These are phyloP conservation scores for Eumerus sabulonum DNA, from an alignment of 2,888 invertebrate genomes.

Conservation along the genomic window DNA sequence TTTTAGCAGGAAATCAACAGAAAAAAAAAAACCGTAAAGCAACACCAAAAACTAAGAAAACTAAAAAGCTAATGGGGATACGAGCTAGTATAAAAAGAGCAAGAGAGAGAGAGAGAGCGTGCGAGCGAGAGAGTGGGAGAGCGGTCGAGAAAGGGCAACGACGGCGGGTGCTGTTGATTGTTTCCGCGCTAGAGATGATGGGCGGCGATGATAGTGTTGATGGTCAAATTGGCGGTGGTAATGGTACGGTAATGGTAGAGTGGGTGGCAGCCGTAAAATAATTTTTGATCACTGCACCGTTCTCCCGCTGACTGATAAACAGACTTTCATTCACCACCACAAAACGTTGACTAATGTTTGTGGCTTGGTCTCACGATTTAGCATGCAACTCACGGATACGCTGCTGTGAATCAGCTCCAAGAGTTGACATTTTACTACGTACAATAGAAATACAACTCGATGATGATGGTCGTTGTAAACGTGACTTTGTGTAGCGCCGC, in stretches of 20 bases:
- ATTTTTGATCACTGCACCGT: conserved; percentile 60
- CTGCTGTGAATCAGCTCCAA: conserved; percentile 59
- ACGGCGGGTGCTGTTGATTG: neutral
- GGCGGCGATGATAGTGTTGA: neutral
- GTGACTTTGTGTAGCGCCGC: conserved; percentile 60
- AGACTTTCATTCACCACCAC: conserved; percentile 68
- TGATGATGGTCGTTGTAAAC: conserved; percentile 65
- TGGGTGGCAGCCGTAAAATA: conserved; percentile 59
- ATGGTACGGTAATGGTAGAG: conserved; percentile 4
- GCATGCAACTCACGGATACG: conserved; percentile 67
- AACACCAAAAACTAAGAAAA: too few relatives aligned
- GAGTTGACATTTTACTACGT: conserved; percentile 69
- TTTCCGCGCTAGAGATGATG: conserved; percentile 6
- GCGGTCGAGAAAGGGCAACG: neutral
- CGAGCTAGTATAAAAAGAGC: too few relatives aligned
- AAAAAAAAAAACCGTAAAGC: too few relatives aligned
- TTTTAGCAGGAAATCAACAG: too few relatives aligned
- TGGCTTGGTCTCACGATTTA: conserved; percentile 61
- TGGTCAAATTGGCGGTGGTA: conserved; percentile 39
- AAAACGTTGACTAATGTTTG: conserved; percentile 59
- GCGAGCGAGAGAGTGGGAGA: too few relatives aligned
- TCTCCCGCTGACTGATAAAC: conserved; percentile 52
- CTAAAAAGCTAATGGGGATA: too few relatives aligned
- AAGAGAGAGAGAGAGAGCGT: too few relatives aligned
- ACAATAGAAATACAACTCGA: conserved; percentile 66